phyloP scores from a whole-genome alignment of 2,888 invertebrate genomes.

The Drosophila ochracea region DNA sequence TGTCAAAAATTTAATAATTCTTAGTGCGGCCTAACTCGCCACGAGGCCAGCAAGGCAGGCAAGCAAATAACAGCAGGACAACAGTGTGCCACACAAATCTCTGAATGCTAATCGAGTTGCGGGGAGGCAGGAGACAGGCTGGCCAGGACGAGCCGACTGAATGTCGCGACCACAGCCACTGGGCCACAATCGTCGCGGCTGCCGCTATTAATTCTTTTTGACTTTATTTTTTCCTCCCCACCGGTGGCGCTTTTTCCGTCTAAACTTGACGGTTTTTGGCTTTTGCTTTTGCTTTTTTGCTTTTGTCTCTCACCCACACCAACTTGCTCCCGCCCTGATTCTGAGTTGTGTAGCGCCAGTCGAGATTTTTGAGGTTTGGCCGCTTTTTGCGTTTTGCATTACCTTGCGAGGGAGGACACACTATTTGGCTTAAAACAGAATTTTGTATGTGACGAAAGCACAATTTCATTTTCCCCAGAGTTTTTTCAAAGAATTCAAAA shows the following conservation, averaged over 20 bases:
- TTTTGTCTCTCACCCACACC: constrained; percentile 9
- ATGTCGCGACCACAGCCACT: constrained; percentile 68
- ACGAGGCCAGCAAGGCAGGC: not conserved
- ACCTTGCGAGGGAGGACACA: constrained; percentile 30
- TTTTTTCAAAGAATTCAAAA: constrained; percentile 1
- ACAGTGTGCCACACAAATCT: constrained; percentile 53
- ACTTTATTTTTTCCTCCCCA: constrained; percentile 39
- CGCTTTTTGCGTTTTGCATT: constrained; percentile 35
- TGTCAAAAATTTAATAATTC: constrained; percentile 75
- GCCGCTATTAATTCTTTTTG: constrained; percentile 74
- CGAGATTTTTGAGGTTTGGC: constrained; percentile 66
- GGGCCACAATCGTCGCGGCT: constrained; percentile 77
- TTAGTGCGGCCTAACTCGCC: constrained; percentile 46
- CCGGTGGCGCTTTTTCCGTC: constrained; percentile 12
- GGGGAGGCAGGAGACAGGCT: constrained; percentile 5
- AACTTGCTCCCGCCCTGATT: constrained; percentile 1
- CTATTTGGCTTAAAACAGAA: constrained; percentile 69
- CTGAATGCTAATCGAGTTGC: constrained; percentile 79
- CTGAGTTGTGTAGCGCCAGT: constrained; percentile 27
- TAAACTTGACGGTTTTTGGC: constrained; percentile 57
- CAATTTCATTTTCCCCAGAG: constrained; percentile 28
- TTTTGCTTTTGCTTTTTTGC: constrained; percentile 23
- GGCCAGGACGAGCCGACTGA: constrained; percentile 37
- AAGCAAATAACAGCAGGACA: not conserved
- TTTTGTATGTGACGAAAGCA: constrained; percentile 49